Percentiles rank a stretch among this genome's conserved stretches.
Conservation (phyloP, 2,888 invertebrate species). For the Eupeodes luniger region DNA sequence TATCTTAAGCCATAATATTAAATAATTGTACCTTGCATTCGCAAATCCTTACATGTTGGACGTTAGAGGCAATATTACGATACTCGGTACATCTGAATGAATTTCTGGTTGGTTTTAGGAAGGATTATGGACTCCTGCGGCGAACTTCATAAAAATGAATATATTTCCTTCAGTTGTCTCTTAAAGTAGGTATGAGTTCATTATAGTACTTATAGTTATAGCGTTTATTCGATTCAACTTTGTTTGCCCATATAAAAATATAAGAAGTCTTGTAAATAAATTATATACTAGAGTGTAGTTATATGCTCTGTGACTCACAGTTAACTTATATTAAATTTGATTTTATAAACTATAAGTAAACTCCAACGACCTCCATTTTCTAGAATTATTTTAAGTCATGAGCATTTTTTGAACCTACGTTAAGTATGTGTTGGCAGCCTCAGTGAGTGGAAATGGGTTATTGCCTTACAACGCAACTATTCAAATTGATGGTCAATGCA, state of each 20-base stretch:
- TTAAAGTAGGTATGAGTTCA: neutral
- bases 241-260: neutral
- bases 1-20: conserved; percentile 70
- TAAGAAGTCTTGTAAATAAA: neutral
- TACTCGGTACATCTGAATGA: conserved; percentile 46
- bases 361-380: no score
- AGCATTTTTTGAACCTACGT: no score
- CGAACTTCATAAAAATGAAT: conserved; percentile 59
- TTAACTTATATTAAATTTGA: neutral
- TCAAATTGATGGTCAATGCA: conserved; percentile 35
- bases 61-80: conserved; percentile 46
- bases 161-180: conserved; percentile 30
- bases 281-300: neutral
- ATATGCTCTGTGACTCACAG: neutral
- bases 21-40: conserved; percentile 64
- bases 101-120: conserved; percentile 55
- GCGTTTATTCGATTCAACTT: neutral
- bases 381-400: no score
- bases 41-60: conserved; percentile 38
- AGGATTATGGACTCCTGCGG: conserved; percentile 63
- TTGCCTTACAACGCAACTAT: conserved; percentile 21
- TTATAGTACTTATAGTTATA: neutral
- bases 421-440: neutral
- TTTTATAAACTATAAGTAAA: neutral
- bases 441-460: neutral